phyloP scores from a whole-genome alignment of 1,140 invertebrate species.

The Hesperophylax magnus region DNA sequence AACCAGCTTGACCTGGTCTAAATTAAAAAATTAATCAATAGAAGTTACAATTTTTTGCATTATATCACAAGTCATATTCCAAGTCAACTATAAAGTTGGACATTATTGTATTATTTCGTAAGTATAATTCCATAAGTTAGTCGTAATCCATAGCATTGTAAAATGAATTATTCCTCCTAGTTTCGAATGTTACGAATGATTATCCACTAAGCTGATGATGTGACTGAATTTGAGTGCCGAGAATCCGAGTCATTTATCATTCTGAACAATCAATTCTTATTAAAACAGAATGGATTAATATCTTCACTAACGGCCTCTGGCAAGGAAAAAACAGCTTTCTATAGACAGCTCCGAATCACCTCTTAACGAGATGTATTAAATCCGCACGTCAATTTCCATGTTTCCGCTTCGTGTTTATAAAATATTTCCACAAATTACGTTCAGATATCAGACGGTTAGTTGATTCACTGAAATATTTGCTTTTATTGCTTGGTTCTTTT shows the following conservation, averaged over 20 bases:
- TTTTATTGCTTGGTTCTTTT: too few relatives aligned
- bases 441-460: too few relatives aligned
- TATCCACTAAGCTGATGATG: background rate
- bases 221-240: background rate
- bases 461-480: too few relatives aligned
- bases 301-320: constrained; percentile 15
- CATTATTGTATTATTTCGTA: too few relatives aligned
- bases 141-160: too few relatives aligned
- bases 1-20: too few relatives aligned
- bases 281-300: constrained; percentile 25
- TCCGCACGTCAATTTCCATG: background rate
- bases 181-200: constrained; percentile 3
- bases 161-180: too few relatives aligned
- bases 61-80: too few relatives aligned
- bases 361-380: constrained; percentile 29
- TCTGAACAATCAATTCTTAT: constrained; percentile 34
- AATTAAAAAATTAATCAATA: too few relatives aligned
- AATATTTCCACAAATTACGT: background rate
- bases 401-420: constrained; percentile 12
- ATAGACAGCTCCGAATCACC: constrained; percentile 15
- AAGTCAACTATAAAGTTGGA: too few relatives aligned
- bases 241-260: constrained; percentile 27
- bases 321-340: background rate
- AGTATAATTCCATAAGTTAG: too few relatives aligned
- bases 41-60: too few relatives aligned